These are phyloP conservation scores for Climacteris rufus DNA, from an alignment of 2,113 vertebrate genomes.

Conservation along the genomic window DNA sequence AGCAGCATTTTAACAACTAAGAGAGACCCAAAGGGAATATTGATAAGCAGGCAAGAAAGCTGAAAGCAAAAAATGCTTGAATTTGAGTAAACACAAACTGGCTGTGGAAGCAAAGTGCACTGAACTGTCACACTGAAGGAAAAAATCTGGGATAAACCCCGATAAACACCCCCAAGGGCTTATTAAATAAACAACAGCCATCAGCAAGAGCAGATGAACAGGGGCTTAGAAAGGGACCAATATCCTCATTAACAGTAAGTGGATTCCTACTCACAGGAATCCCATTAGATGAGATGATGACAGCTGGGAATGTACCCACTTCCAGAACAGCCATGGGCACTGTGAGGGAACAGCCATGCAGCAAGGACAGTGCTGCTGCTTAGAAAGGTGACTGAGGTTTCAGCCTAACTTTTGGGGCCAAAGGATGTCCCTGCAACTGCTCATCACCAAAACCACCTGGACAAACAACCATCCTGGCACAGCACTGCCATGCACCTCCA, in stretches of 20 bases:
- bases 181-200: background rate
- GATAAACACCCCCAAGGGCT: background rate
- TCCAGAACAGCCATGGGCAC: background rate
- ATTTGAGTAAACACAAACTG: background rate
- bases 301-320: background rate
- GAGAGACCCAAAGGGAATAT: background rate
- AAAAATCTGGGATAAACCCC: background rate
- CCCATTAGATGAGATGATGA: background rate
- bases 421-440: background rate
- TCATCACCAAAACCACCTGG: background rate
- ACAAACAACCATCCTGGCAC: rapidly evolving
- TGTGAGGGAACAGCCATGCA: background rate
- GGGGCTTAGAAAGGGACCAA: background rate
- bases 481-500: background rate
- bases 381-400: background rate
- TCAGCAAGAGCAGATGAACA: background rate
- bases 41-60: rapidly evolving
- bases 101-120: background rate
- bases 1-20: background rate
- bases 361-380: background rate
- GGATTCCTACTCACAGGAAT: background rate
- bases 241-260: background rate
- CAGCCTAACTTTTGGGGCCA: background rate
- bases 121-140: background rate
- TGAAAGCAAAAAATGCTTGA: background rate